Conservation (phyloP, 2,888 invertebrate genomes). For the Stenoptilia bipunctidactyla region DNA sequence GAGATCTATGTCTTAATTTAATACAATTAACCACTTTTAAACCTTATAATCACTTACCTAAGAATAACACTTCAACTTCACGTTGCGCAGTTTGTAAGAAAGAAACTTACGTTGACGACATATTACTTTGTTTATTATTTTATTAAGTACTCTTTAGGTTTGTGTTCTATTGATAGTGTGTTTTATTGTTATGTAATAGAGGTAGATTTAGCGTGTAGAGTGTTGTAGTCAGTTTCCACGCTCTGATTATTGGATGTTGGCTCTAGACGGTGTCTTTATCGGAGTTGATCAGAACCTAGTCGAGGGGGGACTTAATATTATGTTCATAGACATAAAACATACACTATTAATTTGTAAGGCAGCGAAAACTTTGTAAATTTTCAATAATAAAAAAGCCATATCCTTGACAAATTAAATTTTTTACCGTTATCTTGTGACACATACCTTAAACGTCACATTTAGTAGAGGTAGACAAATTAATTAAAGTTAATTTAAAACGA, state of each 20-base stretch:
- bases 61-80: too few species aligned
- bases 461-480: too few species aligned
- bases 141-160: constrained; percentile 21
- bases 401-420: background rate
- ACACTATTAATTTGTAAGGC: too few species aligned
- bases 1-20: too few species aligned
- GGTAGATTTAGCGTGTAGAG: constrained; percentile 25
- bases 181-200: background rate
- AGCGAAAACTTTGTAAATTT: constrained; percentile 36
- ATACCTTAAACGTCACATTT: too few species aligned
- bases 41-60: too few species aligned
- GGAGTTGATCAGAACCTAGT: constrained; percentile 54
- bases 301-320: constrained; percentile 32
- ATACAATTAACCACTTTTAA: too few species aligned
- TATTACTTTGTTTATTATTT: constrained; percentile 26
- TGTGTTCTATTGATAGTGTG: background rate
- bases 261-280: constrained; percentile 67
- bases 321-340: too few species aligned
- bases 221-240: constrained; percentile 60
- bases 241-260: constrained; percentile 71
- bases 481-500: too few species aligned
- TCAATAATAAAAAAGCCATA: background rate
- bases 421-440: constrained; percentile 6
- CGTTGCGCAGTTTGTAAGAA: too few species aligned
- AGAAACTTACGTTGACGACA: constrained; percentile 12